Evolutionary conservation across 2,113 vertebrate species (phyloP).

Genomic region (Megaptera novaeangliae): DNA sequence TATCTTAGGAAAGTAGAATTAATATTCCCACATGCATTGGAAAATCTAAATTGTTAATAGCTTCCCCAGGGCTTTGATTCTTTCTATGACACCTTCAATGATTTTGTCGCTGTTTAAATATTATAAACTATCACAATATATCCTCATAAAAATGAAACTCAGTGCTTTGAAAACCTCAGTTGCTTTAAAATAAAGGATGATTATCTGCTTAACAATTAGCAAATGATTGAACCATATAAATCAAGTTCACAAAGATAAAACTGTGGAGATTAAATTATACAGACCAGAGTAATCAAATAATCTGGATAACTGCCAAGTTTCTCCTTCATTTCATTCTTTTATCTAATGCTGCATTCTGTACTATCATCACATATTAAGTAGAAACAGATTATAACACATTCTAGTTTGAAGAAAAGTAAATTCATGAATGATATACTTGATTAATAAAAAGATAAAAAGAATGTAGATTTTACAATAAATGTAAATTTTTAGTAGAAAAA

Average conservation of each 20-base stretch:
- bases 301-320: background rate
- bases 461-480: background rate
- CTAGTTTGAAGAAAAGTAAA: background rate
- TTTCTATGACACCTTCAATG: background rate
- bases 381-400: background rate
- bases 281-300: background rate
- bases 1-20: constrained; percentile 18
- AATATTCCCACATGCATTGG: background rate
- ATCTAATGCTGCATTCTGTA: background rate
- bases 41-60: constrained; percentile 35
- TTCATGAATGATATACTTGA: background rate
- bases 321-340: background rate
- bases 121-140: constrained; percentile 6
- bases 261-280: background rate
- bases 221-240: background rate
- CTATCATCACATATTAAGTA: background rate
- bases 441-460: background rate
- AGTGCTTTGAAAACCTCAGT: background rate
- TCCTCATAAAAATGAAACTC: background rate
- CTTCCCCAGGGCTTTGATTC: constrained; percentile 13
- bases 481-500: background rate
- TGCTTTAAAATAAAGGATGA: constrained; percentile 32
- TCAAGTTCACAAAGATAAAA: constrained; percentile 15
- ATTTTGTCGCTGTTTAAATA: background rate
- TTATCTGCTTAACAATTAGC: background rate